Percentiles rank a stretch among this genome's conserved stretches.
Evolutionary conservation across 2,113 vertebrate genomes (phyloP).

Genomic region (Columba janthina): DNA sequence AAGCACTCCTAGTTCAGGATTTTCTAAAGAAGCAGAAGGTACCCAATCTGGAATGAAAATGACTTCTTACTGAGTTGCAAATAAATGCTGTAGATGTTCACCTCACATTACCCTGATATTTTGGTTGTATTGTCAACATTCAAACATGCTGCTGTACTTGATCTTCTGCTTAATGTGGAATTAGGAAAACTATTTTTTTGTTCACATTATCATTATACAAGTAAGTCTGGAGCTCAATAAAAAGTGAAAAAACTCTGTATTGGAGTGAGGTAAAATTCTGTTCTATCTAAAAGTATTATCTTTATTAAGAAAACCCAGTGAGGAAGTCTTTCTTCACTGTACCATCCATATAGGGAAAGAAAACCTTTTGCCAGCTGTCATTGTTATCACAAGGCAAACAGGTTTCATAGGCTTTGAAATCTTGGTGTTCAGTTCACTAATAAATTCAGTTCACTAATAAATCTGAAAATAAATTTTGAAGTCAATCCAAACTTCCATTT

Average conservation of each 20-base stretch:
- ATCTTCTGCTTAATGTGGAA: constrained; percentile 47
- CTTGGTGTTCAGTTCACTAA: not conserved
- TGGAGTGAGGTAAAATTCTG: not conserved
- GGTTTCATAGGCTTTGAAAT: not conserved
- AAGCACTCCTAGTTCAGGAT: not conserved
- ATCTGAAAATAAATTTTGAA: not conserved
- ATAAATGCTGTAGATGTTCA: not conserved
- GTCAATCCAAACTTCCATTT: not conserved
- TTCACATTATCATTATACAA: constrained; percentile 1
- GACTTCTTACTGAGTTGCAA: constrained; percentile 17
- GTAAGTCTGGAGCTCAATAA: not conserved
- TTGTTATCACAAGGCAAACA: not conserved
- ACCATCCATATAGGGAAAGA: not conserved
- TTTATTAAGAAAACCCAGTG: not conserved
- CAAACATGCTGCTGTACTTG: not conserved
- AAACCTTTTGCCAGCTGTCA: not conserved
- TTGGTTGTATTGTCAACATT: constrained; percentile 33
- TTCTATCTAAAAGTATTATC: not conserved
- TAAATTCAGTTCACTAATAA: too few species aligned
- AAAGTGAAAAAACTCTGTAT: not conserved
- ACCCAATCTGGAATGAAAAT: constrained; percentile 31
- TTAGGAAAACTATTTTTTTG: not conserved
- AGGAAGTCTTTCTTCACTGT: not conserved
- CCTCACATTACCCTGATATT: constrained; percentile 24
- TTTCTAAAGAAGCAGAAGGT: constrained; percentile 51